A percentile compares a stretch with the other conserved stretches of the same genome.
phyloP scores from a whole-genome alignment of 2,113 vertebrate genomes.

The Cichladusa arquata region DNA sequence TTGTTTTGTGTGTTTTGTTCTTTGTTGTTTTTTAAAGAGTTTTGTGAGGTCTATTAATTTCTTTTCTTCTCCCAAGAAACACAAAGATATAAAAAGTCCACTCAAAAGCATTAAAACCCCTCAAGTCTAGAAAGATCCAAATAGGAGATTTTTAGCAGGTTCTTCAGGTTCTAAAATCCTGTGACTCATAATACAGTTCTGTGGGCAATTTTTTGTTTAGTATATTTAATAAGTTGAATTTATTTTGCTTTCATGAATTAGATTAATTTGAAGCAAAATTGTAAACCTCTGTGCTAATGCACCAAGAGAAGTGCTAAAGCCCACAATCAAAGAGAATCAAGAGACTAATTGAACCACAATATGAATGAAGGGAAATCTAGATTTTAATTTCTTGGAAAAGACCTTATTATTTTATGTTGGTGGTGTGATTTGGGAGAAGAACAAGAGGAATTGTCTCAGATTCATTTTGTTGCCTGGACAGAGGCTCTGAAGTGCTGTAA shows the following conservation, averaged over 20 bases:
- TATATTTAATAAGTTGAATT: not conserved
- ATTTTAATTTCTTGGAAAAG: not conserved
- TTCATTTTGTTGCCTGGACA: not conserved
- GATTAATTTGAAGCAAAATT: not conserved
- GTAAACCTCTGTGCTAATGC: not conserved
- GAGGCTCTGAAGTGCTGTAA: not conserved
- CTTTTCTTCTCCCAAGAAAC: not conserved
- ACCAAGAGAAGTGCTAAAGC: not conserved
- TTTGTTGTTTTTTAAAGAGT: not conserved
- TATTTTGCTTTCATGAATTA: not conserved
- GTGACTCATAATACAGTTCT: not conserved
- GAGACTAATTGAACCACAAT: not conserved
- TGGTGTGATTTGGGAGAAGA: not conserved
- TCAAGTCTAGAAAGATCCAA: not conserved
- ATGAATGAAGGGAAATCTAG: not conserved
- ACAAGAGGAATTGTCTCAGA: not conserved
- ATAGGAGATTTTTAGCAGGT: not conserved
- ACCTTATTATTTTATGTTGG: not conserved
- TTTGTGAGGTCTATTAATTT: not conserved
- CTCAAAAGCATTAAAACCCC: not conserved
- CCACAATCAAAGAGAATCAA: accelerated
- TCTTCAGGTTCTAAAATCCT: not conserved
- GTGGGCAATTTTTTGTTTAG: not conserved
- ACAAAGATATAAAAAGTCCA: not conserved
- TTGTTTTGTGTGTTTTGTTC: not conserved